Evolutionary conservation across 2,888 invertebrate genomes (phyloP).

Genomic region (Tetrapedia diversipes): DNA sequence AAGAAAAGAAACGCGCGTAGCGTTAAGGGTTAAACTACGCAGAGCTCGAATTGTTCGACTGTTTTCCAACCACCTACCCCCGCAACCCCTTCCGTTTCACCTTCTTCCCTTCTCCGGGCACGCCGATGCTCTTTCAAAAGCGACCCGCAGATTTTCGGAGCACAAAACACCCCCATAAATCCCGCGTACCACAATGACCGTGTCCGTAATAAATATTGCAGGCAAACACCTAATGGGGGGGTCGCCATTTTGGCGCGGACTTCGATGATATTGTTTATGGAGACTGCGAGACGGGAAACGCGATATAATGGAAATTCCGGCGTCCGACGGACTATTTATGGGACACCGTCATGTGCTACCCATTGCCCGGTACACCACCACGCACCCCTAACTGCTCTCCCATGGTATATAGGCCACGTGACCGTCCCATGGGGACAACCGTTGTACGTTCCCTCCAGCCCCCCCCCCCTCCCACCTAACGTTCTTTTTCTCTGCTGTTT

Average conservation of each 20-base stretch:
- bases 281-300: conserved; percentile 73
- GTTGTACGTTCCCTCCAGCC: not conserved
- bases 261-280: conserved; percentile 80
- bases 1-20: too few relatives aligned
- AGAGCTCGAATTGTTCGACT: conserved; percentile 27
- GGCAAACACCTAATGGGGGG: conserved; percentile 74
- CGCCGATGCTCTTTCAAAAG: not conserved
- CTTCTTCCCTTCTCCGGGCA: too few relatives aligned
- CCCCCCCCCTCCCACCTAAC: too few relatives aligned
- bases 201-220: conserved; percentile 74
- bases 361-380: conserved; percentile 47
- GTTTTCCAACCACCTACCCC: conserved; percentile 27
- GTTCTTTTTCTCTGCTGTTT: too few relatives aligned
- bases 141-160: conserved; percentile 47
- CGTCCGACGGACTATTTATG: conserved; percentile 76
- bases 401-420: conserved; percentile 65
- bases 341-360: conserved; percentile 69
- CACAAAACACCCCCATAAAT: conserved; percentile 58
- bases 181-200: conserved; percentile 67
- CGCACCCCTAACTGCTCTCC: conserved; percentile 40
- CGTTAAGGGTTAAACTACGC: too few relatives aligned
- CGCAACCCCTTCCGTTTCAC: not conserved
- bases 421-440: conserved; percentile 59
- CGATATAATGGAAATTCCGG: conserved; percentile 79
- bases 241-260: conserved; percentile 64